Evolutionary conservation across 1,140 invertebrate genomes (phyloP).

Genomic region (Whitmania pigra): DNA sequence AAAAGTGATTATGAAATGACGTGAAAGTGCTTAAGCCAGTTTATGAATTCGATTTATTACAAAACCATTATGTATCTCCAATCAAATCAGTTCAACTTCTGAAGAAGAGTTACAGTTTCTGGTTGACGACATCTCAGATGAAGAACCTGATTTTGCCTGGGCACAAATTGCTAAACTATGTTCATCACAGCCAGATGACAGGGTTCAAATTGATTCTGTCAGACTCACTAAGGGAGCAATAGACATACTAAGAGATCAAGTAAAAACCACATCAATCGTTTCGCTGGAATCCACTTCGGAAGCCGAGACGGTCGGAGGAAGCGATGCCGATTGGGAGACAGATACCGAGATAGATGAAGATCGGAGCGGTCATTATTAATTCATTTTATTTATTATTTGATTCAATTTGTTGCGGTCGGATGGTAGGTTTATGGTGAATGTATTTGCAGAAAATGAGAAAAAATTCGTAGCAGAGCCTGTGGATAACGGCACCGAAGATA

Average conservation of each 20-base stretch:
- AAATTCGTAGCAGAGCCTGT: no score
- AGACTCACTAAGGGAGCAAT: slow-evolving; percentile 15
- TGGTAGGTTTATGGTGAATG: no score
- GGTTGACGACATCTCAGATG: slow-evolving; percentile 23
- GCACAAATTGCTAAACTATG: neutral
- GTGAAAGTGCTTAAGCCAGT: neutral
- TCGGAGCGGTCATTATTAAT: neutral
- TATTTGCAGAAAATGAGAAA: no score
- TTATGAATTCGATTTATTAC: no score
- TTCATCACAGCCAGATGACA: slow-evolving; percentile 3
- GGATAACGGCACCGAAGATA: no score
- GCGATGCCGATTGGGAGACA: slow-evolving; percentile 22
- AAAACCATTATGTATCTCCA: neutral
- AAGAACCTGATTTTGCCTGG: slow-evolving; percentile 20
- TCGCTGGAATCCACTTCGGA: slow-evolving; percentile 16
- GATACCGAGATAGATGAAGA: slow-evolving; percentile 29
- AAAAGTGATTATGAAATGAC: no score
- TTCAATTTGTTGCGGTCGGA: no score
- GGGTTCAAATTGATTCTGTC: slow-evolving; percentile 18
- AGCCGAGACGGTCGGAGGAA: slow-evolving; percentile 24
- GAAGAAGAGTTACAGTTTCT: slow-evolving; percentile 21
- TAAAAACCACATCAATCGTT: neutral
- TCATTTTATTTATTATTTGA: no score
- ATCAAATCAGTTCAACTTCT: slow-evolving; percentile 14
- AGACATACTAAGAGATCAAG: slow-evolving; percentile 7